Conservation (phyloP, 2,888 invertebrate genomes). For the Melinaea menophilus region DNA sequence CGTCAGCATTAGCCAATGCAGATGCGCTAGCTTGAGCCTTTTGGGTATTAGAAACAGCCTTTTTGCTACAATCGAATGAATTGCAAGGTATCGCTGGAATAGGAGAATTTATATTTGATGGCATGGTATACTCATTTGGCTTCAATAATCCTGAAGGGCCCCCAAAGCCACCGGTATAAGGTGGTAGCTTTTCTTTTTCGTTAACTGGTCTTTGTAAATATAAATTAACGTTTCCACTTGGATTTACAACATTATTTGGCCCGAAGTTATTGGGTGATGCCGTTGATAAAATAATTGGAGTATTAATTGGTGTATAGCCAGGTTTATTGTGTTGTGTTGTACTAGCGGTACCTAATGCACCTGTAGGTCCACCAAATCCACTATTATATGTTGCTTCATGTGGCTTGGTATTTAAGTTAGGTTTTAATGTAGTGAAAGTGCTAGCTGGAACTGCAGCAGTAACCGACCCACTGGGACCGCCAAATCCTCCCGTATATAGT, state of each 20-base stretch:
- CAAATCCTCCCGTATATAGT: conserved; percentile 49
- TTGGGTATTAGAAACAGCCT: conserved; percentile 9
- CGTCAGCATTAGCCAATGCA: conserved; percentile 46
- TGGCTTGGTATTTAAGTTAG: conserved; percentile 2
- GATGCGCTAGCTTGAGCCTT: conserved; percentile 31
- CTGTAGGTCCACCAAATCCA: conserved; percentile 44
- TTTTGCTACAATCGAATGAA: conserved; percentile 28
- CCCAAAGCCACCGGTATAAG: conserved; percentile 51
- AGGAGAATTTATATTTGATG: conserved; percentile 31
- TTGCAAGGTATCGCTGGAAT: conserved; percentile 23
- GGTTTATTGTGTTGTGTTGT: neutral
- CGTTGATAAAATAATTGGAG: neutral
- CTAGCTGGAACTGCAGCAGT: conserved; percentile 3
- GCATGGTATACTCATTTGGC: conserved; percentile 46
- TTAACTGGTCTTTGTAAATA: conserved; percentile 13
- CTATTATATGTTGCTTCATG: conserved; percentile 40
- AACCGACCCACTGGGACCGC: conserved; percentile 40
- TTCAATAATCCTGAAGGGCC: conserved; percentile 47
- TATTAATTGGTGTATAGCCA: neutral
- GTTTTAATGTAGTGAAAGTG: neutral
- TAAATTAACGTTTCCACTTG: neutral
- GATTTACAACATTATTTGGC: conserved; percentile 3
- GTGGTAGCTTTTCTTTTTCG: conserved; percentile 29
- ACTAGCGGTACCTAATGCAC: conserved; percentile 34
- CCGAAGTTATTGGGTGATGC: neutral